Evolutionary conservation across 2,888 invertebrate genomes (phyloP).

Genomic region (Melanostoma mellinum): DNA sequence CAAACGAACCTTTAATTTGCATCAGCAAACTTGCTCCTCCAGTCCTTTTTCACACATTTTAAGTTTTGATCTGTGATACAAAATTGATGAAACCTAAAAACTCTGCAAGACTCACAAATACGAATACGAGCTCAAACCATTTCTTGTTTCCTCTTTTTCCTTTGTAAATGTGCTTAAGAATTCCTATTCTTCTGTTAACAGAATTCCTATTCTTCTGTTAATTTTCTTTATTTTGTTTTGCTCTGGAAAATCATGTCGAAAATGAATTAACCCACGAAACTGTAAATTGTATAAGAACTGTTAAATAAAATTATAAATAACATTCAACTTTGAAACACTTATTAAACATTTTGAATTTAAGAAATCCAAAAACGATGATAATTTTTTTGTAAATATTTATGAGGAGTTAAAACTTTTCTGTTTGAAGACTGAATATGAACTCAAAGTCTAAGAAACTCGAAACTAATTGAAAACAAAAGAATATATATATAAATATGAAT

Average conservation of each 20-base stretch:
- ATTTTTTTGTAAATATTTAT: constrained; percentile 65
- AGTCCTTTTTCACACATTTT: too few relatives aligned
- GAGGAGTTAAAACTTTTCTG: constrained; percentile 68
- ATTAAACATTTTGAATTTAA: constrained; percentile 30
- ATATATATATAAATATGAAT: constrained; percentile 3
- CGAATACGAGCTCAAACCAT: too few relatives aligned
- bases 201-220: too few relatives aligned
- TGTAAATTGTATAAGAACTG: constrained; percentile 54
- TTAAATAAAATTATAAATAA: constrained; percentile 46
- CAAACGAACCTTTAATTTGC: too few relatives aligned
- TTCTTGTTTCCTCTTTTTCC: too few relatives aligned
- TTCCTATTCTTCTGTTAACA: too few relatives aligned
- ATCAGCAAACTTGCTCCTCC: too few relatives aligned
- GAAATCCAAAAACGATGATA: constrained; percentile 15
- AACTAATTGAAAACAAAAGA: constrained; percentile 56
- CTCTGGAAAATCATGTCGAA: constrained; percentile 17
- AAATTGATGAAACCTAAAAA: too few relatives aligned
- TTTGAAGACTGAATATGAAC: constrained; percentile 74
- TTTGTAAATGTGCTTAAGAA: too few relatives aligned
- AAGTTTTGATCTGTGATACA: too few relatives aligned
- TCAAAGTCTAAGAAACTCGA: constrained; percentile 72
- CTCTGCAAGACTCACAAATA: too few relatives aligned
- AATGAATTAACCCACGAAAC: constrained; percentile 58
- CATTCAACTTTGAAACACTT: constrained; percentile 34
- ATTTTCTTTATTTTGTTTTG: too few relatives aligned